These are phyloP conservation scores for Cerastis rubricosa DNA, from an alignment of 2,888 invertebrate species.

Conservation along the genomic window DNA sequence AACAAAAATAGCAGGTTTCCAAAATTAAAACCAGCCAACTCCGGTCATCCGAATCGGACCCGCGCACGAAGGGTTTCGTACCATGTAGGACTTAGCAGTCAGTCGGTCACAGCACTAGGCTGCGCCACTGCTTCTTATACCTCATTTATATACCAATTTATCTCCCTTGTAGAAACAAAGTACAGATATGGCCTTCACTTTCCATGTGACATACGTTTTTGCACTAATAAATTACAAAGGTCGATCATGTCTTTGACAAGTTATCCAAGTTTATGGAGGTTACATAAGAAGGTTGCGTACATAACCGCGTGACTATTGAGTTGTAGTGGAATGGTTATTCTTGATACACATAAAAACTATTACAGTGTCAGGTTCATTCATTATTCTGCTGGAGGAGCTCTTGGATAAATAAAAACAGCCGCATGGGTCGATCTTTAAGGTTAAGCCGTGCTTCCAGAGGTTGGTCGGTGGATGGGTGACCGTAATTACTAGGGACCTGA, in stretches of 20 bases:
- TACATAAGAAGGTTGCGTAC: conserved; percentile 34
- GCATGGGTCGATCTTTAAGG: too few relatives aligned
- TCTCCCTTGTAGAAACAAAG: background rate
- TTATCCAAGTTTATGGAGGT: conserved; percentile 18
- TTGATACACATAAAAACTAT: conserved; percentile 3
- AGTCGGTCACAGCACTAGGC: too few relatives aligned
- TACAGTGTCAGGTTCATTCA: conserved; percentile 8
- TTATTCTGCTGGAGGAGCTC: too few relatives aligned
- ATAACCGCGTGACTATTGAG: conserved; percentile 21
- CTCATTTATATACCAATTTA: background rate
- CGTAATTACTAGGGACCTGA: too few relatives aligned
- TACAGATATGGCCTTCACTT: background rate
- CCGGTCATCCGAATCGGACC: too few relatives aligned
- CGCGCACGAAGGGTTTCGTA: too few relatives aligned
- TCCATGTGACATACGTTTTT: conserved; percentile 18
- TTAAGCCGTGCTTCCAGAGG: too few relatives aligned
- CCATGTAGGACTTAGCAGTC: too few relatives aligned
- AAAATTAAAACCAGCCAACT: too few relatives aligned
- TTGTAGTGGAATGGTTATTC: background rate
- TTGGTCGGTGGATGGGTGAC: too few relatives aligned
- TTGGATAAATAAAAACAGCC: too few relatives aligned
- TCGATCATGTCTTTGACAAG: conserved; percentile 36
- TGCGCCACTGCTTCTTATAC: too few relatives aligned
- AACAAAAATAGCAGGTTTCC: background rate
- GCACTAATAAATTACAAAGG: conserved; percentile 12